phyloP scores from a whole-genome alignment of 2,797 vertebrate genomes.

The Lithobates sylvaticus region DNA sequence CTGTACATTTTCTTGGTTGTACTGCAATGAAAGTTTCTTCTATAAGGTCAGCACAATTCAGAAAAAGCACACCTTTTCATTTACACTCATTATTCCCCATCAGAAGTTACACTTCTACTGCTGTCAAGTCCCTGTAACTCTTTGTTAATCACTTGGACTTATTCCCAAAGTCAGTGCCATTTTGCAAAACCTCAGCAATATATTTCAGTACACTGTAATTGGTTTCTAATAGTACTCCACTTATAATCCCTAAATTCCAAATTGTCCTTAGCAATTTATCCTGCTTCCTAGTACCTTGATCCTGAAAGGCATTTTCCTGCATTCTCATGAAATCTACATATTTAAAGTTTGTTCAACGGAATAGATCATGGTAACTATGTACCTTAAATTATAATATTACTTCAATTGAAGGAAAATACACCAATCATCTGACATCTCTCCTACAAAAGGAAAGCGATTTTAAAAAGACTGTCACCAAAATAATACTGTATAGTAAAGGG shows the following conservation, averaged over 20 bases:
- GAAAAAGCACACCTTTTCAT: constrained; percentile 2
- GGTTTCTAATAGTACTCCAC: neutral
- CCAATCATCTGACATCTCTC: too few species aligned
- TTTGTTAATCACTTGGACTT: constrained; percentile 16
- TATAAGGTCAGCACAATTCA: constrained; percentile 1
- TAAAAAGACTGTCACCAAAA: too few species aligned
- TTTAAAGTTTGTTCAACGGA: too few species aligned
- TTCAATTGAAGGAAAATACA: too few species aligned
- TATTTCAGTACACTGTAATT: constrained; percentile 20
- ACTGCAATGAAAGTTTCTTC: constrained; percentile 1
- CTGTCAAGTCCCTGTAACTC: constrained; percentile 8
- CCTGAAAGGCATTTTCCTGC: too few species aligned
- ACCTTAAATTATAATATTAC: too few species aligned
- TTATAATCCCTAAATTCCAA: neutral
- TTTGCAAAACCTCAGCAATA: constrained; percentile 24
- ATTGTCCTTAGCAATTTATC: neutral
- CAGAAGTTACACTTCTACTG: constrained; percentile 21
- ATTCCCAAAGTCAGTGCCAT: neutral
- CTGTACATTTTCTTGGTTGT: too few species aligned
- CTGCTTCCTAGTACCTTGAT: neutral
- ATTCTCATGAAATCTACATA: too few species aligned
- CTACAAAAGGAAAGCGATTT: too few species aligned
- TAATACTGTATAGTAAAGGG: too few species aligned
- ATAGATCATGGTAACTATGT: too few species aligned
- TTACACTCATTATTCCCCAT: constrained; percentile 29